These are phyloP conservation scores for Limnephilus auricula DNA, from an alignment of 2,888 invertebrate genomes.

Conservation along the genomic window DNA sequence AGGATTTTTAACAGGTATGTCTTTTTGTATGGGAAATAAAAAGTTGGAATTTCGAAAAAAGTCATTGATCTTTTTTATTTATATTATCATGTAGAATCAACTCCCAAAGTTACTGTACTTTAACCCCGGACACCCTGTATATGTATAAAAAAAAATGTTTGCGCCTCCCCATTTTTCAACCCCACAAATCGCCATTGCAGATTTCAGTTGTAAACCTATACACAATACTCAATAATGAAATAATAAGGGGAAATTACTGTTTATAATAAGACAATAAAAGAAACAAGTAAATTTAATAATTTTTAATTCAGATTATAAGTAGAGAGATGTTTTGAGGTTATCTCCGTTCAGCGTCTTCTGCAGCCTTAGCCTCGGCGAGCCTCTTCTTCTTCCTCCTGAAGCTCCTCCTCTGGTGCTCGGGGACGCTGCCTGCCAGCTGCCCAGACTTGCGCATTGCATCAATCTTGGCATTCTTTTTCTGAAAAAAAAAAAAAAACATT, in stretches of 20 bases:
- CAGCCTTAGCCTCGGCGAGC: constrained; percentile 70
- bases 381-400: constrained; percentile 73
- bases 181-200: too few relatives aligned
- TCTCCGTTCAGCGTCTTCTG: constrained; percentile 35
- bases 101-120: too few relatives aligned
- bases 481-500: constrained; percentile 59
- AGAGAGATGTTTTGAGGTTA: neutral
- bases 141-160: too few relatives aligned
- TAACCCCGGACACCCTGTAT: too few relatives aligned
- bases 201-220: too few relatives aligned
- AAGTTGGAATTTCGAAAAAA: too few relatives aligned
- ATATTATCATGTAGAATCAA: too few relatives aligned
- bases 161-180: too few relatives aligned
- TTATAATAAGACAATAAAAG: neutral
- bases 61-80: too few relatives aligned
- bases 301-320: neutral
- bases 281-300: neutral
- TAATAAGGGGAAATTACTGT: neutral
- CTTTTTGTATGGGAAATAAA: too few relatives aligned
- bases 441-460: constrained; percentile 74
- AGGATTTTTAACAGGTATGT: too few relatives aligned
- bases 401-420: constrained; percentile 72
- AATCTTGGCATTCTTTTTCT: constrained; percentile 76
- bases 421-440: constrained; percentile 73
- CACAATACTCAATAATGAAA: neutral